These are phyloP conservation scores for Todiramphus chloris DNA, from an alignment of 2,113 vertebrate species.

Conservation along the genomic window DNA sequence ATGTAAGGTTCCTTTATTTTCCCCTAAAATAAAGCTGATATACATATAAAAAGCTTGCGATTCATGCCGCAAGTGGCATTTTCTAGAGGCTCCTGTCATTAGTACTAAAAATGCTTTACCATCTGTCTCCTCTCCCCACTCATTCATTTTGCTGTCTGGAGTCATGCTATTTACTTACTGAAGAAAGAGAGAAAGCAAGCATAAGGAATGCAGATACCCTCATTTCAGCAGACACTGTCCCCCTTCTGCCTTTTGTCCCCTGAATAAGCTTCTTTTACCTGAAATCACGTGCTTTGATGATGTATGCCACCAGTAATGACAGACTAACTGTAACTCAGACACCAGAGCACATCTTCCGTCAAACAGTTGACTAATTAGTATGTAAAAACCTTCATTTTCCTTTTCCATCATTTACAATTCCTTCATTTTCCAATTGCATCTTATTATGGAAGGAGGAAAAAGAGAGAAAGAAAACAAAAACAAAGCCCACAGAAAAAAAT, in stretches of 20 bases:
- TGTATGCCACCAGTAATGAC: not conserved
- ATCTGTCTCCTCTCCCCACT: slow-evolving; percentile 19
- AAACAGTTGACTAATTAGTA: not conserved
- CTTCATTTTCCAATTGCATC: not conserved
- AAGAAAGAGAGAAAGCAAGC: slow-evolving; percentile 1
- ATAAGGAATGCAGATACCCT: not conserved
- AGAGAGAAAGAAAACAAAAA: not conserved
- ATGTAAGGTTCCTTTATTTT: not conserved
- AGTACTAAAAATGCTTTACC: slow-evolving; percentile 7
- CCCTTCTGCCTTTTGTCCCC: slow-evolving; percentile 8
- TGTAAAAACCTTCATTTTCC: not conserved
- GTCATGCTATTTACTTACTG: not conserved
- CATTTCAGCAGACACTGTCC: not conserved
- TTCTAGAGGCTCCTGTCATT: slow-evolving; percentile 21
- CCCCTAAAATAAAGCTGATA: not conserved
- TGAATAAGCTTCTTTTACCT: not conserved
- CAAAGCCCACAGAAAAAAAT: fast-evolving
- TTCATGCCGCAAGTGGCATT: not conserved
- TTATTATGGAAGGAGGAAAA: not conserved
- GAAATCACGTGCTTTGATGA: not conserved
- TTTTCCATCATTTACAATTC: not conserved
- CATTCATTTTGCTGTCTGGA: not conserved
- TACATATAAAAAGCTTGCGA: not conserved
- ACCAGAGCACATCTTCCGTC: not conserved
- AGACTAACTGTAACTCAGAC: not conserved